Evolutionary conservation across 2,797 vertebrate genomes (phyloP), one percentile per base, ranked within the genome.

Genomic region (Champsocephalus gunnari): DNA sequence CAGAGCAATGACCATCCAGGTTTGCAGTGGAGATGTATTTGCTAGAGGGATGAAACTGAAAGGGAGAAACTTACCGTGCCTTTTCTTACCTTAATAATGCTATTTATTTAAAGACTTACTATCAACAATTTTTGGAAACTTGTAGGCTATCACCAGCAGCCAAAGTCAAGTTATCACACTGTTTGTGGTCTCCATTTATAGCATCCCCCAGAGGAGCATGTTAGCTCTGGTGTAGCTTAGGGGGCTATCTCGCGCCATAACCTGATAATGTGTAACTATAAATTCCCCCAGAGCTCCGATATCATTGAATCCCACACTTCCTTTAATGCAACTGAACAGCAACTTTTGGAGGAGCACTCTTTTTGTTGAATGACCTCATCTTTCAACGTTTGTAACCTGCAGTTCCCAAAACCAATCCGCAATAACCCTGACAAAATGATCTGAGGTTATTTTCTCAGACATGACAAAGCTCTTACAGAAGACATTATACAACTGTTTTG

Each of bases 341-440:
- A 38, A 38, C 34, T 38, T 38, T 38, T 38, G 28, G 10, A 19
- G 34, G 34, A 38, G 34, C 34, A 54, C 21, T 19, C 13, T 49
- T 19, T 55, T 41, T 38, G 41, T 34, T 45, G 48, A 45, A 61
- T 48, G 5, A 12, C 51, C 9, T 50, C 9, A 32, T 24, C 14
- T 56, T 55, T 45, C 13, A 63, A 75, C 66, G n/a, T 63, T 49
- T 54, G 14, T 67, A 19, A 71, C 0, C 12, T 51, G 16, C 24
- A 41, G 9, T 57, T 7, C 19, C 16, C 17, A 16, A 55, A 66
- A 32, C 12, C 2, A 70, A 38, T 19, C 6, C 2, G 5, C 10
- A 0, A 38, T 21, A 41, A 66, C 19, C n/a, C 11, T 5, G 56
- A 45, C 38, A 12, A 49, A 55, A 49, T 49, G 32, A 55, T 50